These are phyloP conservation scores for Cavia porcellus DNA, from an alignment of 2,113 vertebrate species.

Conservation along the genomic window DNA sequence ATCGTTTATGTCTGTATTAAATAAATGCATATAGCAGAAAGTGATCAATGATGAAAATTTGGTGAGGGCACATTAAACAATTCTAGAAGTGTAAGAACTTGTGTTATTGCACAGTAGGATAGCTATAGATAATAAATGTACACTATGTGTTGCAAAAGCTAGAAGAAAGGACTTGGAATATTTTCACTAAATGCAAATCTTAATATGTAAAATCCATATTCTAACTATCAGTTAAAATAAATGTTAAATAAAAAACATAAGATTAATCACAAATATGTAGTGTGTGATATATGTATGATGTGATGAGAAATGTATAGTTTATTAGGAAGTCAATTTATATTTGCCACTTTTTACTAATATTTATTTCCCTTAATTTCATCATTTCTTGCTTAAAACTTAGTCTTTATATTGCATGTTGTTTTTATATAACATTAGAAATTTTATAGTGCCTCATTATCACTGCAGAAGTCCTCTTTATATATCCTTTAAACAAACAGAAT, in stretches of 20 bases:
- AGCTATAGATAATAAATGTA: not conserved
- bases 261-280: not conserved
- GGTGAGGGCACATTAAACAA: not conserved
- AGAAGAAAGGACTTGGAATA: not conserved
- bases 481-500: not conserved
- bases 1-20: not conserved
- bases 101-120: not conserved
- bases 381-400: not conserved
- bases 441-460: not conserved
- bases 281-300: not conserved
- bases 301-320: not conserved
- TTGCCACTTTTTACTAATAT: not conserved
- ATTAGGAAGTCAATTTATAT: not conserved
- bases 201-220: not conserved
- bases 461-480: not conserved
- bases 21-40: rapidly evolving
- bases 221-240: not conserved
- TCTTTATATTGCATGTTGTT: not conserved
- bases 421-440: not conserved
- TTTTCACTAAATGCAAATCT: not conserved
- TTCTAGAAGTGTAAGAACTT: not conserved
- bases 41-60: not conserved
- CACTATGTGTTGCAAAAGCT: not conserved
- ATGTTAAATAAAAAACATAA: not conserved
- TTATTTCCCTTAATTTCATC: not conserved